Conservation (phyloP, 2,113 vertebrate species). For the Lepisosteus osseus region DNA sequence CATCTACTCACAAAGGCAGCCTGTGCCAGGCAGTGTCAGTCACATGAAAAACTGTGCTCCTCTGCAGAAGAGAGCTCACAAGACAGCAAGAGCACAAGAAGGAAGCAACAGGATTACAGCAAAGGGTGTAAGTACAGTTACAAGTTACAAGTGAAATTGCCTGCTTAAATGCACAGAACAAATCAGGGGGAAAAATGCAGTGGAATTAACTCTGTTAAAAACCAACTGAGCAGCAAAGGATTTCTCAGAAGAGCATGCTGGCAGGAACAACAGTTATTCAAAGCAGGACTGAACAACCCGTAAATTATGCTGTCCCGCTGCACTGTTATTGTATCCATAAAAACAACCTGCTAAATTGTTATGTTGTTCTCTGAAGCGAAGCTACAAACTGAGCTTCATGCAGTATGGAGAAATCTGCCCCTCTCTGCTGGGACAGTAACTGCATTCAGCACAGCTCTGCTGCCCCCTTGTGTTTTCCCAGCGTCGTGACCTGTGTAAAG, state of each 20-base stretch:
- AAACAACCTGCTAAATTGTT: neutral
- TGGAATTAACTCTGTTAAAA: too few relatives aligned
- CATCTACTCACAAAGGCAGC: too few relatives aligned
- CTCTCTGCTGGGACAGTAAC: neutral
- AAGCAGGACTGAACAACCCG: neutral
- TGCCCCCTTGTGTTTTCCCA: conserved; percentile 12
- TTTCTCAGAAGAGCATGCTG: neutral
- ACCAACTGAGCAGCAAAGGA: too few relatives aligned
- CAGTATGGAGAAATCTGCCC: too few relatives aligned
- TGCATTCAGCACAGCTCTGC: neutral
- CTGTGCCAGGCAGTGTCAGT: too few relatives aligned
- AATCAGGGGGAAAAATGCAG: too few relatives aligned
- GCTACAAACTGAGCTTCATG: neutral
- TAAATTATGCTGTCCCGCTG: conserved; percentile 7
- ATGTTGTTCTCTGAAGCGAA: neutral
- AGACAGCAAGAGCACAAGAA: neutral
- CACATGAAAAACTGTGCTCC: neutral
- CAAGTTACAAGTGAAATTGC: neutral
- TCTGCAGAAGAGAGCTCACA: neutral
- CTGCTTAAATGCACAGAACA: neutral
- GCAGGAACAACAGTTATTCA: conserved; percentile 9
- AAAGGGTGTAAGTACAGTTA: conserved; percentile 15
- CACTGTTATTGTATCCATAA: neutral
- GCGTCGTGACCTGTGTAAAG: too few relatives aligned
- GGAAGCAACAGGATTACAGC: neutral